Evolutionary conservation across 1,140 invertebrate genomes (phyloP), one percentile per base, ranked within the genome.

Genomic region (Anoplophora glabripennis): DNA sequence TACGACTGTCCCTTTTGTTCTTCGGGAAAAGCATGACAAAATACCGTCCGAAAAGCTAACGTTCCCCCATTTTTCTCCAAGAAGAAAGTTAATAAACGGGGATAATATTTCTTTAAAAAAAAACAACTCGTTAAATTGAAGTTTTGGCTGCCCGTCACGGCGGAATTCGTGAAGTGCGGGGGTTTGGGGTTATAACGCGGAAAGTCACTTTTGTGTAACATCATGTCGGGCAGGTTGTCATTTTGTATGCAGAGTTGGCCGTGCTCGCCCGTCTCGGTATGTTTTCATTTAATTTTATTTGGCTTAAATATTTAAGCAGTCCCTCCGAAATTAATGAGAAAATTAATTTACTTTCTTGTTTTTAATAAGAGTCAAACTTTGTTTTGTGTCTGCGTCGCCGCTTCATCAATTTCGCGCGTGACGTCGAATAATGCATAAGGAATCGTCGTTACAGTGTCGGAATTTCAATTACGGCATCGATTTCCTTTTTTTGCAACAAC

Each of bases 261-360:
- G 12, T 18, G 35, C n/a, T 35, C 38, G 21, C 21, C 21, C 21
- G 21, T 45, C 48, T 59, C 48, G 47, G 57, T 55, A 49, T 61
- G 57, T 61, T 61, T 61, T 61, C 59, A 56, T 61, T 61, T 61
- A 61, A 61, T 61, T 61, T 56, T 47, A 60, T 60, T 60, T 55
- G 53, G 52, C 52, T 60, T 55, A 60, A 60, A 60, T 60, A 46
- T 55, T 60, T 56, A 51, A 61, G 53, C 53, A 48, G 37, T 28
- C 52, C 55, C 51, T 54, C 38, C 28, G 59, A 54, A 61, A 56
- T 56, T 61, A 61, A 61, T 56, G 59, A 44, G 59, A 61, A 61
- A 61, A 61, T 61, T 55, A 61, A 56, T 61, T 61, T 53, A 60
- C 51, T 60, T 60, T 60, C 58, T 54, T 53, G 52, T 49, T 60